Evolutionary conservation across 1,140 invertebrate species (phyloP).

Genomic region (Portunus trituberculatus): DNA sequence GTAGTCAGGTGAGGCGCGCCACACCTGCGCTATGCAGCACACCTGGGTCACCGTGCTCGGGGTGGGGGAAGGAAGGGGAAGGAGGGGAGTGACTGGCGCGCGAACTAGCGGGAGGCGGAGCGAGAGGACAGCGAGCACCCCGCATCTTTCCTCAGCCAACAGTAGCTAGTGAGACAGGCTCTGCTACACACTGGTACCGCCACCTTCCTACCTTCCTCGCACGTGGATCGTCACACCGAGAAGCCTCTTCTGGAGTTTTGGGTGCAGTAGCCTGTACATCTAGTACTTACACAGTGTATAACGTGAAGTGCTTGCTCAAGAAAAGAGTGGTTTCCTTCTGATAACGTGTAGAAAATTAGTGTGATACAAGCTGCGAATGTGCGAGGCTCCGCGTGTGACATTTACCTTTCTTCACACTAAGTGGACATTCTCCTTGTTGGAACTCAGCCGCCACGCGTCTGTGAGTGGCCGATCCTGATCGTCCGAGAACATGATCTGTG

Average conservation of each 20-base stretch:
- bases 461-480: no score
- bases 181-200: background rate
- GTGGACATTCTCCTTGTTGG: background rate
- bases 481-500: slow-evolving; percentile 25
- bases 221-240: background rate
- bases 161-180: slow-evolving; percentile 16
- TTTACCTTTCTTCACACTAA: background rate
- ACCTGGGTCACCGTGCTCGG: background rate
- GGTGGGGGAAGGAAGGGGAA: background rate
- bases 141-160: background rate
- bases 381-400: background rate
- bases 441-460: background rate
- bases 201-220: background rate
- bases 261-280: no score
- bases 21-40: background rate
- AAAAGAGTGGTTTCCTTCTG: background rate
- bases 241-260: background rate
- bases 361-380: background rate
- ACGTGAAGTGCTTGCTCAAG: background rate
- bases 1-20: background rate
- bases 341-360: background rate
- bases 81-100: background rate
- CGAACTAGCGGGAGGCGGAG: background rate
- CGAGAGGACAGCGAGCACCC: background rate
- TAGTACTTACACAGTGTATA: no score